Evolutionary conservation across 1,140 invertebrate species (phyloP), one percentile per base, ranked within the genome.

Genomic region (Anastrepha ludens): DNA sequence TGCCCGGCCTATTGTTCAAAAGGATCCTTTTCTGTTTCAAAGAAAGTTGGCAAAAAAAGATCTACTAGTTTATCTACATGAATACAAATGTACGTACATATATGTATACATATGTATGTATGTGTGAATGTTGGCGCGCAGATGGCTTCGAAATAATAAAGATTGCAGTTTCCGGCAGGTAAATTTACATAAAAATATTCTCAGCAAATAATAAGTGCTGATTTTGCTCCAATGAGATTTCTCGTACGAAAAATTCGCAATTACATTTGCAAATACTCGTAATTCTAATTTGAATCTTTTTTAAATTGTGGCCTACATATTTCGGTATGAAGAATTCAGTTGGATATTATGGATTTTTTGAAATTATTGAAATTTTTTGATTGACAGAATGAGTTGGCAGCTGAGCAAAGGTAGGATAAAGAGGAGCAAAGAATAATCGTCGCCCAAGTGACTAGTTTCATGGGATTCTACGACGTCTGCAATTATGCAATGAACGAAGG

Each of bases 131-230:
- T 44, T 17, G 39, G 13, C 15, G 41, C 41, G 41, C 67, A 74
- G 67, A 74, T 74, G 67, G 44, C 67, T 47, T 74, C 39, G 9
- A n/a, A 47, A 62, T 13, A 13, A 62, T 17, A n/a, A 62, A 74
- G 15, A 17, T n/a, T 6, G 29, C 7, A n/a, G 67, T 74, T 74
- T 74, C 67, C 67, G 67, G 41, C 67, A 47, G 67, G 15, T 44
- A 74, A 74, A 74, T 74, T 74, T 74, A 15, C 67, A 74, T 74
- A 74, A 70, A 74, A 44, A 44, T 74, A 74, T 74, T 39, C 11
- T 41, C 29, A 39, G n/a, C 13, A 67, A 15, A 67, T 29, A 39
- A 13, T 39, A 4, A 20, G 29, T 20, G 20, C 39, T 67, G 13
- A 67, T 29, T 67, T 67, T 67, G 64, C 29, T 39, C 29, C 20